These are phyloP conservation scores for Ochropacha duplaris DNA, from an alignment of 2,888 invertebrate species.

Conservation along the genomic window DNA sequence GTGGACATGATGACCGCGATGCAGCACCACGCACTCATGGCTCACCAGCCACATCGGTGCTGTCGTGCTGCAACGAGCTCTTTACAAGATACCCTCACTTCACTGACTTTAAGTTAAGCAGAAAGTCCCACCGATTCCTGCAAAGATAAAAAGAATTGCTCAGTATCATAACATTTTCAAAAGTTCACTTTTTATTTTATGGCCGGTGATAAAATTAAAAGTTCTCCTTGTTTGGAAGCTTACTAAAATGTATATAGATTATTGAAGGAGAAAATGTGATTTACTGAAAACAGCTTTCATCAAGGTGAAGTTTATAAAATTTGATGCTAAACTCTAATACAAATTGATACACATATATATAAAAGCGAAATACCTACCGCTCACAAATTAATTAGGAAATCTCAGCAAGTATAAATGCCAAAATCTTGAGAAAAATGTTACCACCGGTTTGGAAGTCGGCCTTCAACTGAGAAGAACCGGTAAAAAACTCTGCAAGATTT, in stretches of 20 bases:
- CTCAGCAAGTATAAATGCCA: no score
- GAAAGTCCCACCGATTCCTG: neutral
- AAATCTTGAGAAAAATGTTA: no score
- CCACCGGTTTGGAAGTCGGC: no score
- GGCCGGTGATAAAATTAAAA: neutral
- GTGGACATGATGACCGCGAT: constrained; percentile 74
- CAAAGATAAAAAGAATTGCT: neutral
- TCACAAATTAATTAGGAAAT: no score
- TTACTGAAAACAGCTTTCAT: neutral
- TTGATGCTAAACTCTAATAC: no score
- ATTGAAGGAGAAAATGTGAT: neutral
- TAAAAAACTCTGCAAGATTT: no score
- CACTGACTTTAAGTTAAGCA: neutral
- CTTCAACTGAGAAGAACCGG: no score
- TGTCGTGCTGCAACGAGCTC: constrained; percentile 24
- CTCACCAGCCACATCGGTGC: constrained; percentile 72
- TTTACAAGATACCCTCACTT: neutral
- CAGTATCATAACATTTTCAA: neutral
- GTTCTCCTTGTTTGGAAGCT: neutral
- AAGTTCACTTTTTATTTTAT: neutral
- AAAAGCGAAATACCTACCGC: no score
- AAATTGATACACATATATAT: no score
- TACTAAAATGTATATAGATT: neutral
- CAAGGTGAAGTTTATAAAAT: no score
- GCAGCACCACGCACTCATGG: constrained; percentile 77